Evolutionary conservation across 2,888 invertebrate genomes (phyloP), one percentile per base, ranked within the genome.

Genomic region (Galeopsomyia nigrocyanea): DNA sequence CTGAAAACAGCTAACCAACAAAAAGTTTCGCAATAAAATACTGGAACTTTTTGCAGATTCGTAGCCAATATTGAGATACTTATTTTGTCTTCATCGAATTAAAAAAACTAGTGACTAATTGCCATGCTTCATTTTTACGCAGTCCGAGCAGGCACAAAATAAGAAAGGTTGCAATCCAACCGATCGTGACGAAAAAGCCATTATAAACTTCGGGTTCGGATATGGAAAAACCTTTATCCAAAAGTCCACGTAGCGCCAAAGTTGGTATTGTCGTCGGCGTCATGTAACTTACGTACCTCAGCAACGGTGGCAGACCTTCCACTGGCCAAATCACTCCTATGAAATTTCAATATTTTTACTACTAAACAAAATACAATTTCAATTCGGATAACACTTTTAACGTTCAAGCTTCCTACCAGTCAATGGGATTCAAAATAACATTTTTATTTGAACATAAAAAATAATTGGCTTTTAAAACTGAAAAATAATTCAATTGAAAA

Each of bases 181-280:
- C 88, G 0, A 89, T 13, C 31, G 91, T 89, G 0, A 93, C 90
- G 0, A 93, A 82, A 79, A 94, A 92, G 0, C 96, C 96, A 67
- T 88, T 88, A 85, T 92, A 92, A 13, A 96, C 95, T 19, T 91
- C 88, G 0, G 90, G 88, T 71, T 94, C 89, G 0, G 88, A 86
- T 50, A 95, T 87, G 0, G 90, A 84, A 88, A 92, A 92, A 0
- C 95, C 96, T 82, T 93, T 92, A 74, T 92, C 92, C 80, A 95
- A 88, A 68, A 96, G 89, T 78, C 91, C 92, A 74, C 96, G 88
- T 67, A 96, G 88, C 0, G 95, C 92, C 75, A 91, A 90, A 0
- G 93, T 91, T 0, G 95, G 92, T 65, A 94, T 87, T 0, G 96
- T 97, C 82, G 95, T 93, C 0, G 97, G 97, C 5, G 95, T 87